These are phyloP conservation scores for Apodemia duryi DNA, from an alignment of 2,888 invertebrate genomes.

Conservation along the genomic window DNA sequence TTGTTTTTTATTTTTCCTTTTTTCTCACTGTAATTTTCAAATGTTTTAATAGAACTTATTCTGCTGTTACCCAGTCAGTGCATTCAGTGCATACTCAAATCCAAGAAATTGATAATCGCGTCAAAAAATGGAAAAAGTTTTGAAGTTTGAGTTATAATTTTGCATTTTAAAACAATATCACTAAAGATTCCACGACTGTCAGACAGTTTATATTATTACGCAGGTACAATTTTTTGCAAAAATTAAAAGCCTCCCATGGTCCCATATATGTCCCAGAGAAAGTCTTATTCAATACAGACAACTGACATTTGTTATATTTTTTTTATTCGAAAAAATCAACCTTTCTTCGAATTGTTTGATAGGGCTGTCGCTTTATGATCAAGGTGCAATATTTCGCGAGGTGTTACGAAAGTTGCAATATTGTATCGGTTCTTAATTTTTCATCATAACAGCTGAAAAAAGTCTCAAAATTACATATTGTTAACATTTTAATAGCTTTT, in stretches of 20 bases:
- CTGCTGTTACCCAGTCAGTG: no score
- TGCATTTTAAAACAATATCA: not conserved
- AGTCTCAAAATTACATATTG: no score
- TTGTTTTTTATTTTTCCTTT: no score
- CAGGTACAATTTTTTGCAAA: slow-evolving; percentile 15
- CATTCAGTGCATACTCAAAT: no score
- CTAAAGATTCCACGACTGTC: not conserved
- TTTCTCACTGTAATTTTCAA: no score
- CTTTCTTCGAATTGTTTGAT: slow-evolving; percentile 21
- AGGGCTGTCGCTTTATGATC: slow-evolving; percentile 1
- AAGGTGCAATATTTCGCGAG: not conserved
- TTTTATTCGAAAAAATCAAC: slow-evolving; percentile 13
- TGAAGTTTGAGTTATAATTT: not conserved
- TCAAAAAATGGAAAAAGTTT: no score
- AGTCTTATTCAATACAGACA: slow-evolving; percentile 10
- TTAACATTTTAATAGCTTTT: no score
- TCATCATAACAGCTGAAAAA: no score
- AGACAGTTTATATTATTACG: not conserved
- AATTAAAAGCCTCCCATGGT: slow-evolving; percentile 7
- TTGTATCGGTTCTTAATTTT: no score
- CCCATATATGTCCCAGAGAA: slow-evolving; percentile 11
- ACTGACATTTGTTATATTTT: slow-evolving; percentile 13
- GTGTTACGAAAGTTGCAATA: no score
- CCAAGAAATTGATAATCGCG: no score
- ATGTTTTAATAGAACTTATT: no score